Base-by-base conservation (phyloP, 1,140 invertebrate species). In the Zaprionus ornatus region DNA sequence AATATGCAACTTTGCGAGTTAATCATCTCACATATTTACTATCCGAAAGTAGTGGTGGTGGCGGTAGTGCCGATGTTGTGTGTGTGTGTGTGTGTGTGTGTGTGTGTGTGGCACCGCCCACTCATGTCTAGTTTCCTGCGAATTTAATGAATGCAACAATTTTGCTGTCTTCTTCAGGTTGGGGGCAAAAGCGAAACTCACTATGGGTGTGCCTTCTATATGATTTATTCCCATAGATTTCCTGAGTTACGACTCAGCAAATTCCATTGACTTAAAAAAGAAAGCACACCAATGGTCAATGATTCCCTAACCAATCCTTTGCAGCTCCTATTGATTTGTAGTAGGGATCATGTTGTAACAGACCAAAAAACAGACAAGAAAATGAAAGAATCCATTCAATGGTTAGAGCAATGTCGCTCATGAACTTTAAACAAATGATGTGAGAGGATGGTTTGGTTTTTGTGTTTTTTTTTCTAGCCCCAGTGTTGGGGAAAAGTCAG, bases 111-210 rank as follows among this genome's bases (percentile, higher is more conserved):
- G 40, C 52, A 5, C 4, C 25, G 32, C 29, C 25, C 45, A 15
- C 29, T 7, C 27, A 12, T 17, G 6, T 7, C 21, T 25, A 9
- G 3, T 50, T 32, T 21, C 9, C 67, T 40, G 13, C 63, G 65
- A 66, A 81, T 72, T 72, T 86, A 75, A 83, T 83, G 71, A 77
- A 81, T 82, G 65, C 77, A 77, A 60, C n/a, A 57, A 52, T 80
- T 65, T 75, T 29, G 29, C 63, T 67, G 57, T 72, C 54, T 48
- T 42, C 65, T 60, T 67, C 40, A 37, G 45, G 73, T 70, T 63
- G 63, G 21, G 63, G 54, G 59, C 48, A 17, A 82, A 82, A 77
- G 68, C 66, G 52, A 82, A 87, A 82, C 77, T 82, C 62, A 87
- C 82, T 86, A 74, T n/a, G 64, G 64, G 70, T 50, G 66, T 73